Conservation (phyloP, 2,797 vertebrate genomes). For the Chiloscyllium punctatum region DNA sequence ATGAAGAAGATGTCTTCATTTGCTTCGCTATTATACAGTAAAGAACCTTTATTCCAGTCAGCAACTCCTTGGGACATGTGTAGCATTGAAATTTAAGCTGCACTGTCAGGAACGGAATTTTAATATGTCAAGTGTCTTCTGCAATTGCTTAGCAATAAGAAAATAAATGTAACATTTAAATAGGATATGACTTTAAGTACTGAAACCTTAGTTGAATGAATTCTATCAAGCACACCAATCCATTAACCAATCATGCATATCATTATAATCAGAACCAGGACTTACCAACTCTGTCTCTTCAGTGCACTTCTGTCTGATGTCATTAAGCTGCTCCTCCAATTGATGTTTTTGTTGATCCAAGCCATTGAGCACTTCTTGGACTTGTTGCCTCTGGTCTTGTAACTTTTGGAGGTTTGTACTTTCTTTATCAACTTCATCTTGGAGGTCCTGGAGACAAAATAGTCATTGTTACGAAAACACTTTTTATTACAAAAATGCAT, state of each 20-base stretch:
- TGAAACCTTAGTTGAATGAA: background rate
- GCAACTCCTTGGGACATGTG: background rate
- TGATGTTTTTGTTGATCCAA: constrained; percentile 84
- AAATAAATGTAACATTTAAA: background rate
- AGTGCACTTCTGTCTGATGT: constrained; percentile 78
- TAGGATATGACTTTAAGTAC: background rate
- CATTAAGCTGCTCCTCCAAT: constrained; percentile 80
- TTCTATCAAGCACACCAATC: background rate
- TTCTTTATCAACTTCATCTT: constrained; percentile 84
- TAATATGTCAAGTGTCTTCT: background rate
- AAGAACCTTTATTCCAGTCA: background rate
- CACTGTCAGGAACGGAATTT: background rate
- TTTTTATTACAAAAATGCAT: background rate
- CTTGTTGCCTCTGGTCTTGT: constrained; percentile 81
- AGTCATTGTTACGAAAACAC: constrained; percentile 14
- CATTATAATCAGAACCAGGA: constrained; percentile 30
- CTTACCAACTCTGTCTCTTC: constrained; percentile 82
- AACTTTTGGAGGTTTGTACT: constrained; percentile 75
- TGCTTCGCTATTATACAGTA: too few species aligned
- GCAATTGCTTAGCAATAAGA: background rate
- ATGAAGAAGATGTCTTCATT: too few species aligned
- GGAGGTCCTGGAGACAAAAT: constrained; percentile 71
- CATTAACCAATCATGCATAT: background rate
- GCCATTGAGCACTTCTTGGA: constrained; percentile 80
- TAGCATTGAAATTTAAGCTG: background rate